Base-by-base conservation (phyloP, 2,888 invertebrate genomes). In the Drosophila niveifrons region DNA sequence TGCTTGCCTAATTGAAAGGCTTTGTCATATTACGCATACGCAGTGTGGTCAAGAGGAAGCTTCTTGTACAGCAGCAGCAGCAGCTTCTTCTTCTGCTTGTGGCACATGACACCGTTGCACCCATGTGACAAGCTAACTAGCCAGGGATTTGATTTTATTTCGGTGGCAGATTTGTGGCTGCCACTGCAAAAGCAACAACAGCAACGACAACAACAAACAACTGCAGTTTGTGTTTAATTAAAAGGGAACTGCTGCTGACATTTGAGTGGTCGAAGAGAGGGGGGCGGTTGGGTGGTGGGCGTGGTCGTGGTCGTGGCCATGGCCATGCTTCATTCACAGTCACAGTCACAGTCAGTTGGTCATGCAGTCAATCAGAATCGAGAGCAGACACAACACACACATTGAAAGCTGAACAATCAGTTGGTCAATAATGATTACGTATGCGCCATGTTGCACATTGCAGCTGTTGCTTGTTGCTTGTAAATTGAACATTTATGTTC, bases 211-310 rank as follows among this genome's bases (percentile, higher is more conserved):
- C 34, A 29, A 29, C 29, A 7, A 29, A 7, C 7, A 34, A 34
- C 34, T 34, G 34, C 34, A 34, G 34, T 11, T 55, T 65, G 39
- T 55, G 58, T 82, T 83, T 80, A 83, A 78, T 83, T 78, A 84
- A 80, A 83, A 72, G 63, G 56, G 58, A 66, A 23, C 34, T 11
- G 28, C 51, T 39, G 66, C 50, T 48, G 66, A 51, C 74, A 53
- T 31, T 36, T 23, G 23, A 23, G 23, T 23, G 23, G 23, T 23
- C 28, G 46, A 34, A 9, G 9, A 17, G 17, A 10, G 1, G 29
- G 15, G 1, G 13, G 18, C 17, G 36, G 36, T 4, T 11, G 36
- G 3, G n/a, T n/a, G 13, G 39, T n/a, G 29, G 29, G 29, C 34
- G 34, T 34, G 34, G 34, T 11, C 10, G 36, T 39, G 6, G 23